phyloP scores from a whole-genome alignment of 2,888 invertebrate genomes.

The Molanna angustata region DNA sequence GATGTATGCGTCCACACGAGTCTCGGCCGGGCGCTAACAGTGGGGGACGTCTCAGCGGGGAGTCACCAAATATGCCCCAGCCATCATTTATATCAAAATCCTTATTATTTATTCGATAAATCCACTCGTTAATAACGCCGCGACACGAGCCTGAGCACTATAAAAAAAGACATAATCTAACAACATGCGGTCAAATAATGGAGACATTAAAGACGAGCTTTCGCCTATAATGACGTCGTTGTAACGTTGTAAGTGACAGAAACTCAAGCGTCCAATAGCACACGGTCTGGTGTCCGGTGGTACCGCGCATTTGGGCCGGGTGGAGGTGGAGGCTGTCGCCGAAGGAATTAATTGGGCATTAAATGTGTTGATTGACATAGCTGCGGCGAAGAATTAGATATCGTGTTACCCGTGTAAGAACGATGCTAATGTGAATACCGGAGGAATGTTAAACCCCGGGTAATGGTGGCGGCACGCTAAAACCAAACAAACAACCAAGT shows the following conservation, averaged over 20 bases:
- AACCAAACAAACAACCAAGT: too few relatives aligned
- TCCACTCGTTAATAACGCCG: slow-evolving; percentile 24
- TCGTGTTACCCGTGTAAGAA: slow-evolving; percentile 4
- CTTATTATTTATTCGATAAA: slow-evolving; percentile 28
- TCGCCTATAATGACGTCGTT: slow-evolving; percentile 19
- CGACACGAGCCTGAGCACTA: slow-evolving; percentile 8
- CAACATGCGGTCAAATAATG: slow-evolving; percentile 12
- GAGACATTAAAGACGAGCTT: slow-evolving; percentile 12
- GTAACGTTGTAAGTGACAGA: slow-evolving; percentile 7
- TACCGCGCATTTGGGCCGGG: too few relatives aligned
- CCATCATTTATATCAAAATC: slow-evolving; percentile 19
- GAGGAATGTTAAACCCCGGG: background rate
- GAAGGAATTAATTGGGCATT: slow-evolving; percentile 17
- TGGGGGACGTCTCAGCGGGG: slow-evolving; percentile 9
- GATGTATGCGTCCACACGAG: too few relatives aligned
- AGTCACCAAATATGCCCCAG: slow-evolving; percentile 6
- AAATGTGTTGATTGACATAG: slow-evolving; percentile 7
- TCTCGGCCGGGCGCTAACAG: too few relatives aligned
- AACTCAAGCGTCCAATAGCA: slow-evolving; percentile 9
- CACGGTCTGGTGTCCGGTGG: too few relatives aligned
- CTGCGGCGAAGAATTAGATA: slow-evolving; percentile 12
- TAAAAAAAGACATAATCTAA: slow-evolving; percentile 11
- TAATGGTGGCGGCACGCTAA: too few relatives aligned
- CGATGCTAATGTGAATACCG: background rate
- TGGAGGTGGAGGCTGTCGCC: slow-evolving; percentile 3